Base-by-base conservation (phyloP, 2,888 invertebrate genomes). In the Euphydryas editha region DNA sequence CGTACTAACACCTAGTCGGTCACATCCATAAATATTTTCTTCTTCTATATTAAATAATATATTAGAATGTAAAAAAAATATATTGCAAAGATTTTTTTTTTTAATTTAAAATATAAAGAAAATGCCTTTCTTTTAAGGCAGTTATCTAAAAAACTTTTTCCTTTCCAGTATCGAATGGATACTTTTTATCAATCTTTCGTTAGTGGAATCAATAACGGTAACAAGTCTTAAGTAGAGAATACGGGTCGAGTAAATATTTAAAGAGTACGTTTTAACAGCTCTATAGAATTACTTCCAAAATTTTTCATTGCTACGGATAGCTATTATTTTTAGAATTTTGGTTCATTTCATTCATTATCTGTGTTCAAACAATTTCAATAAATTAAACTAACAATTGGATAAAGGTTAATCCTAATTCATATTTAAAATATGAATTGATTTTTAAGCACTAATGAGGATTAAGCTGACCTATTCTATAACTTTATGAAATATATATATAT, bases 291-390 rank as follows among this genome's bases (percentile, higher is more conserved):
- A 55, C 59, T 62, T 68, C 56, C 47, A 18, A 65, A 47, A 55
- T 47, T 49, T 68, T 68, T 65, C 58, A 24, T 63, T 51, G 49
- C 42, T 68, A 39, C 44, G 42, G 39, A 54, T 61, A 64, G 58
- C 21, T 51, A 61, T 65, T 68, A 61, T 46, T 58, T 62, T 68
- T 62, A 55, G 55, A 68, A 42, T 59, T 62, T 68, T 62, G 62
- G 47, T 55, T 65, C 59, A 55, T 55, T 61, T 54, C 55, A 59
- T 62, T 55, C 42, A 62, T 62, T 62, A 59, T 59, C 37, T 20
- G 56, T 62, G 54, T 24, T 62, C 55, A 30, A 58, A 65, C 4
- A 21, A 6, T 4, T 46, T 55, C 47, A 44, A 56, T 54, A 68
- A 24, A 24, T 24, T 30, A 30, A 30, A 30, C 2, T 51, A 64